Base-by-base conservation (phyloP, 2,113 vertebrate genomes). In the Datnioides undecimradiatus region DNA sequence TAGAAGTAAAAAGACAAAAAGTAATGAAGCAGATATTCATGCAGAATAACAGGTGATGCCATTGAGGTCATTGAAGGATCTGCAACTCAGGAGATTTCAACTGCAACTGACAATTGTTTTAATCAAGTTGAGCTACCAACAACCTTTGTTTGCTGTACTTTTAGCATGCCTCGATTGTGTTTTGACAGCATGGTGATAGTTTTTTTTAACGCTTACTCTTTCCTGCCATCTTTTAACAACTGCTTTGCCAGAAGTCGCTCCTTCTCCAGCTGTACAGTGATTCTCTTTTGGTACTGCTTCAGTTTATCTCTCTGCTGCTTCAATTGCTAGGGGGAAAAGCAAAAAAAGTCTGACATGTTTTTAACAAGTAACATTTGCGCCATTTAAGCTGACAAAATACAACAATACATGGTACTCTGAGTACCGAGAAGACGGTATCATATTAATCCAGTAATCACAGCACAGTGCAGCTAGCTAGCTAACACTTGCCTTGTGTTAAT, bases 281-380 rank as follows among this genome's bases (percentile, higher is more conserved):
- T 87, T 85, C 93, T 95, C 93, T 94, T 97, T 90, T 97, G 96
- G 87, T 97, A 98, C 90, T 97, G 97, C 89, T 84, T 96, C 85
- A 99, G 95, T 66, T 97, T 97, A 92, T 99, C 98, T 76, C 97
- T 93, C 91, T 99, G 98, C 92, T 99, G 98, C 91, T 99, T 99
- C 90, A 99, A 82, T 96, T 98, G 97, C 97, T 97, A 60, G 5
- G 4, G 12, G 14, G 1, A 17, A 4, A 34, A 34, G 14, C 10
- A 11, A n/a, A 69, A 43, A 51, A 16, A 23, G 7, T 14, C 27
- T 59, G 14, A 27, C 1, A 38, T 3, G 34, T 11, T 14, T 14
- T 72, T 4, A 33, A 21, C 0, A 58, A 34, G 10, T 1, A 33
- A 58, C 6, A 45, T 27, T 17, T 12, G 16, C 6, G 25, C 40